Base-by-base conservation (phyloP, 1,140 invertebrate genomes). In the Brachionus calyciflorus region DNA sequence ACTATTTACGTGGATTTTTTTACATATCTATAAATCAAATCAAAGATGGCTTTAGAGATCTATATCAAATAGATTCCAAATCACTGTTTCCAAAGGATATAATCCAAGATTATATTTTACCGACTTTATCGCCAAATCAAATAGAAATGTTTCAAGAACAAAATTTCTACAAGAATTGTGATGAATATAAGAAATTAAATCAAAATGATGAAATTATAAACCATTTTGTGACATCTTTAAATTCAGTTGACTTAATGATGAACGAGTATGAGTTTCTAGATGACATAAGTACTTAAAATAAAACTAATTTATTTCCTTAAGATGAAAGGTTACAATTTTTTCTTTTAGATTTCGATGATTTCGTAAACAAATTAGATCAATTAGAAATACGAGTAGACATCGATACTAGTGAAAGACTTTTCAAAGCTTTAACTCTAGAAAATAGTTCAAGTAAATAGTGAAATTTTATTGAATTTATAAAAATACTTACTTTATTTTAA, bases 221-320 rank as follows among this genome's bases (percentile, higher is more conserved):
- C 14, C 3, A 14, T 4, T 65, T 65, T 21, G 6, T n/a, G 24
- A 51, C 9, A 26, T 49, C 48, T 30, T 30, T 73, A 19, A 51
- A 49, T 51, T 73, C 69, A 49, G 9, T 37, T 12, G 44, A 73
- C 19, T 5, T 28, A 30, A 4, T 21, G 14, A 19, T 37, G 9
- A 33, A 73, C 12, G 21, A 73, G 5, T 30, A 37, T 28, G 69
- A 73, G 33, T 40, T n/a, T 10, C 40, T 73, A 12, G 12, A 14
- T 1, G 69, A 73, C 30, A 37, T 73, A 21, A 73, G 69, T 73
- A 73, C n/a, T n/a, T n/a, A n/a, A n/a, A n/a, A n/a, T n/a, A n/a
- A n/a, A n/a, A n/a, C n/a, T n/a, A n/a, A n/a, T n/a, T n/a, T n/a
- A n/a, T n/a, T n/a, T n/a, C n/a, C n/a, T n/a, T 19, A 28, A 19